Evolutionary conservation across 1,140 invertebrate genomes (phyloP), one percentile per base, ranked within the genome.

Genomic region (Trichonephila clavipes): DNA sequence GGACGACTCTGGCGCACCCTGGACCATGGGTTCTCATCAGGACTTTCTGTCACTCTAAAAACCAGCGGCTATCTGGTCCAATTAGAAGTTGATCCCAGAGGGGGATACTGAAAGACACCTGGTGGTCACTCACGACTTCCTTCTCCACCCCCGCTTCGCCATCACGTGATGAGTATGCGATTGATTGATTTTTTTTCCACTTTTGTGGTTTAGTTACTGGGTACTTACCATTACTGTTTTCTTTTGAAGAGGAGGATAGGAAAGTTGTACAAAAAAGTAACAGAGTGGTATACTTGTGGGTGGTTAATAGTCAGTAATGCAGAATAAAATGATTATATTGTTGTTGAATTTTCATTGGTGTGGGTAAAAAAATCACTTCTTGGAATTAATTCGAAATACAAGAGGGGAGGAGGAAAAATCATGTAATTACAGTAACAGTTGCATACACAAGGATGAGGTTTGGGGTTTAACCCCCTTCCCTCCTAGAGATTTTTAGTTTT

Each of bases 1-100:
- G 44, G 92, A 93, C 92, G 92, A 93, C 92, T 93, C 59, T 62
- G 69, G 44, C 19, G 44, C 19, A 12, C n/a, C 40, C 34, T 21
- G 85, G 58, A 19, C 92, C 85, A 93, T 93, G 92, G 92, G 24
- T 93, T 62, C 92, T 93, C 92, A 93, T 93, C 92, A 93, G 69
- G 51, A 58, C 12, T 93, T 92, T 88, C 83, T 93, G 92, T 93
- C 92, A 93, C 51, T 34, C 51, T 64, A 64, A 59, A 51, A 82
- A 82, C 34, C 44, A 28, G 28, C 28, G 83, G 92, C 92, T 93
- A 93, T 93, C 92, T 88, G 92, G 34, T 93, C 92, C 92, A 93
- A 93, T 93, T 93, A 93, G 92, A 87, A 62, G 85, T 88, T 93
- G 92, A 93, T 88, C 92, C 92, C 92, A 40, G 34, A 40, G 24